Percentiles rank a stretch among this genome's conserved stretches.
phyloP scores from a whole-genome alignment of 2,797 vertebrate genomes.

The Siniperca undulata region DNA sequence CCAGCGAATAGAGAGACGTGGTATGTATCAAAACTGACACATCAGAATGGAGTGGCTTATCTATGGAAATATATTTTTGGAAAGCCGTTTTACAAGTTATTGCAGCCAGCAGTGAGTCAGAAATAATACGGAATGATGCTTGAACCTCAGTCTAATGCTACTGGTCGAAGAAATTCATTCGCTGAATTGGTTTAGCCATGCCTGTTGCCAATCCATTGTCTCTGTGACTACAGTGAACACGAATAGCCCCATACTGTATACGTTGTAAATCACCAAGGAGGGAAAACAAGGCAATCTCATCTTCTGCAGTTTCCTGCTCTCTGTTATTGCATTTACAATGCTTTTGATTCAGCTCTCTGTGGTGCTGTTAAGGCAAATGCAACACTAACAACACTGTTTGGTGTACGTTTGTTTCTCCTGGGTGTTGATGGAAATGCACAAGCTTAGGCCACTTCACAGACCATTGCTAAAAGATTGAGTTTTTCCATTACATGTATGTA shows the following conservation, averaged over 20 bases:
- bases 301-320: conserved; percentile 38
- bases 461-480: background rate
- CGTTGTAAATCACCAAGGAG: conserved; percentile 56
- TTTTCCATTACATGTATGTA: conserved; percentile 17
- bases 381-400: conserved; percentile 36
- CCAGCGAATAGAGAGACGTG: conserved; percentile 45
- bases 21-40: conserved; percentile 63
- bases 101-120: conserved; percentile 24
- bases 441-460: background rate
- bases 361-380: conserved; percentile 64
- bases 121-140: conserved; percentile 4
- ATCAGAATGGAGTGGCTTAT: conserved; percentile 56
- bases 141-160: conserved; percentile 5
- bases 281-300: conserved; percentile 63
- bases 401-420: conserved; percentile 16
- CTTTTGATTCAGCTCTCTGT: conserved; percentile 58
- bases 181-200: conserved; percentile 41
- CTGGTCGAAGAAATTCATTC: conserved; percentile 39
- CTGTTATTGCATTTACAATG: conserved; percentile 58
- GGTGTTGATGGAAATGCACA: conserved; percentile 21
- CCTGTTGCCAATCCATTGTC: conserved; percentile 52
- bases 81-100: conserved; percentile 41
- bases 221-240: conserved; percentile 45
- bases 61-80: conserved; percentile 49
- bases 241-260: background rate